Evolutionary conservation across 2,797 vertebrate genomes (phyloP), one percentile per base, ranked within the genome.

Genomic region (Tapera naevia): DNA sequence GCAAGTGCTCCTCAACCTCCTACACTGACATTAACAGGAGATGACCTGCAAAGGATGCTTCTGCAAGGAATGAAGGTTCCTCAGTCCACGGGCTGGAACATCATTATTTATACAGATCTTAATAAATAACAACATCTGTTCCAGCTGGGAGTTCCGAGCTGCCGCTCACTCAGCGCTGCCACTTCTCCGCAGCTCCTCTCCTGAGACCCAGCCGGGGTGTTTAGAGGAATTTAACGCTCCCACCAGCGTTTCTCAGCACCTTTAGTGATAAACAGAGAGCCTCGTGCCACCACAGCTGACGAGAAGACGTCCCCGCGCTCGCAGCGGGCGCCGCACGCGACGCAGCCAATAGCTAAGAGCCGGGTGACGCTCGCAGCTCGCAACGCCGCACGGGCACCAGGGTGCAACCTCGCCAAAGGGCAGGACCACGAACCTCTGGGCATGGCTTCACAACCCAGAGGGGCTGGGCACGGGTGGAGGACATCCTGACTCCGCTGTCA

Each of bases 151-250:
- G 37, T 12, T 82, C n/a, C 4, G 60, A 35, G 48, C 69, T 88
- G 80, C 80, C 67, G 48, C 88, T 82, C 64, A 21, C 65, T 71
- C 12, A n/a, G 65, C 3, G 33, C 69, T 37, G 72, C 66, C 81
- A 51, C 85, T 69, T 35, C 27, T 9, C 30, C 39, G 15, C 50
- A 25, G 84, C 82, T 45, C 18, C 4, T 48, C 75, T 41, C 0
- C 1, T 0, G n/a, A 51, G 57, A 71, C 30, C 5, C 5, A 2
- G 48, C 2, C 2, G 1, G n/a, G 56, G 48, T 9, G 16, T 8
- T 43, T 62, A 11, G 43, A 2, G 58, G 45, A 39, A 80, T 0
- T 27, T 17, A 21, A 32, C 2, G 4, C 58, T 33, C 13, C 50
- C 67, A 12, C 18, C 48, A 21, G n/a, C 30, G 17, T 0, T 1